A percentile compares a stretch with the other conserved stretches of the same genome.
Evolutionary conservation across 2,888 invertebrate species (phyloP).

Genomic region (Apoda limacodes): DNA sequence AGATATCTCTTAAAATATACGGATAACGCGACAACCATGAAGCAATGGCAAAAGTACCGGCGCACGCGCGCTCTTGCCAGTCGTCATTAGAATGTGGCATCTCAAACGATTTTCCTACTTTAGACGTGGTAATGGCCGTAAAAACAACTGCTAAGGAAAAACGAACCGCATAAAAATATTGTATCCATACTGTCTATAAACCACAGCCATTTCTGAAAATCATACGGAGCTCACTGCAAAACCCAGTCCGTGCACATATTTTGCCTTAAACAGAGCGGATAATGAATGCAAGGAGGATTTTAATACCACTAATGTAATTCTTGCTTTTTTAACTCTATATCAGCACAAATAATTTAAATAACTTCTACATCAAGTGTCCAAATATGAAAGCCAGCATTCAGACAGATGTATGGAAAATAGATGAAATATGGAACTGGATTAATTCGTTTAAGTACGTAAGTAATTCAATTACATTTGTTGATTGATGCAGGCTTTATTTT

Average conservation of each 20-base stretch:
- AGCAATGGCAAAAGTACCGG: conserved; percentile 35
- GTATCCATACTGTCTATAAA: conserved; percentile 60
- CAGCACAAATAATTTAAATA: no score
- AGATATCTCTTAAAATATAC: no score
- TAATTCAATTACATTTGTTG: no score
- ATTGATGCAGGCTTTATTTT: no score
- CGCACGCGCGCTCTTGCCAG: conserved; percentile 59
- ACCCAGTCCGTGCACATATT: conserved; percentile 58
- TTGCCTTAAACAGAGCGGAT: conserved; percentile 56
- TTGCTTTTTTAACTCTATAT: conserved; percentile 44
- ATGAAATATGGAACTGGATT: no score
- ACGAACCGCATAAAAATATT: conserved; percentile 65
- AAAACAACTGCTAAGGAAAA: conserved; percentile 58
- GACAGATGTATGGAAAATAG: no score
- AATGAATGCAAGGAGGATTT: conserved; percentile 65
- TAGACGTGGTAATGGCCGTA: conserved; percentile 61
- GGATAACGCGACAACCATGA: conserved; percentile 32
- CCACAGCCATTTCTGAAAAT: conserved; percentile 66
- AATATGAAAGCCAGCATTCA: no score
- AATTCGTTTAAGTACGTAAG: no score
- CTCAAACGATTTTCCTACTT: conserved; percentile 66
- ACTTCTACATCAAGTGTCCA: no score
- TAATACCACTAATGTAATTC: conserved; percentile 61
- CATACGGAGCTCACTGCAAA: conserved; percentile 60
- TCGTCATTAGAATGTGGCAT: conserved; percentile 66